Evolutionary conservation across 2,113 vertebrate species (phyloP), one percentile per base, ranked within the genome.

Genomic region (Pithys albifrons): DNA sequence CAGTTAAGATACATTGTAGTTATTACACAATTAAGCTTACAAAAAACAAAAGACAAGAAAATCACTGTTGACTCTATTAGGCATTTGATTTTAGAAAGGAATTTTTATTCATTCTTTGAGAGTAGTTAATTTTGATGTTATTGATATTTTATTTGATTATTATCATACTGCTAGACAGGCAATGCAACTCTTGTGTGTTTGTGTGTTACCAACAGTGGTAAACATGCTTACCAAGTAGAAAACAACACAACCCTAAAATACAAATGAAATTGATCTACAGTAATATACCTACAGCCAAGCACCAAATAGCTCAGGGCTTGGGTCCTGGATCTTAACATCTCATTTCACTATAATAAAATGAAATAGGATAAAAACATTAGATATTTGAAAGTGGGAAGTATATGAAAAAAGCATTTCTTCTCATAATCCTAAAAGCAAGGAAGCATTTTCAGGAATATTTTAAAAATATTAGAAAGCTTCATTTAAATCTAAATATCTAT

Each of bases 401-500:
- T 97, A 98, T 66, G 97, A 98, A 98, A 96, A 39, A 98, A 98
- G 97, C 97, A 86, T 84, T 97, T 97, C 97, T 94, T 98, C 96
- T 98, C 97, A 95, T 93, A 96, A 96, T 97, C 97, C 97, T 98
- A 98, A 98, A 98, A 98, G 96, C 96, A 96, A 96, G 96, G 96
- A 98, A 97, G 97, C 96, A 96, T 98, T 97, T 96, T 95, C 88
- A 97, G 97, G 98, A 96, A 98, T 97, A 95, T 91, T 97, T 97
- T 62, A 98, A 98, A 98, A 98, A 98, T 98, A 98, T 96, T 97
- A 97, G 96, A 98, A 98, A 98, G 97, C 93, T 97, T 97, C 95
- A 94, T 98, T 98, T 98, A 98, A 98, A 98, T 98, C 98, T 98
- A 98, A 98, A 97, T 97, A 98, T 97, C 96, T 97, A 98, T 97